Base-by-base conservation (phyloP, 2,888 invertebrate species). In the Agriopis marginaria region DNA sequence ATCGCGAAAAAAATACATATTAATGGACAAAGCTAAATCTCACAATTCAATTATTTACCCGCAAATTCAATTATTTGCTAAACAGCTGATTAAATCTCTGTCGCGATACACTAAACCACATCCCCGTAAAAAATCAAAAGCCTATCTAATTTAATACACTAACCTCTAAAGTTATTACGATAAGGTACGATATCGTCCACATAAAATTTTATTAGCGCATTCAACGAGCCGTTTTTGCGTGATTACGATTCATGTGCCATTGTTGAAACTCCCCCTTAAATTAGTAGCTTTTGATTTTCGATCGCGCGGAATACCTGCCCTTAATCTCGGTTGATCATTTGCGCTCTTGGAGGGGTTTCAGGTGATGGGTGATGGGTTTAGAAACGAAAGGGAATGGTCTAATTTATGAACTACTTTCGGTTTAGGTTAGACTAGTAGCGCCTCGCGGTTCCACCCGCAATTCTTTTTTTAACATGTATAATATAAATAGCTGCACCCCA, bases 261-360 rank as follows among this genome's bases (percentile, higher is more conserved):
- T 77, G 79, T 80, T 73, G 74, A 69, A 61, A 71, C 69, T 75
- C 77, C 83, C 81, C 74, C 73, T 76, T 73, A 79, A 81, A 82
- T 83, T 82, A 86, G 81, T 80, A 79, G 78, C 84, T 82, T 87
- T 92, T 90, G 87, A 86, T 82, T 83, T 82, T 82, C 89, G 82
- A 86, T 84, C 85, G 88, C 87, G 90, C 90, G 89, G 81, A 85
- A 87, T 84, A 87, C 85, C 85, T 50, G 65, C 79, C 76, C 82
- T 84, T 91, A 90, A 91, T 90, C 89, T 87, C 84, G 77, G 86
- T 83, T 89, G 89, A 89, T 90, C 88, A 88, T 89, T 90, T 89
- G 77, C 79, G 78, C 61, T 50, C 23, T 62, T 55, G 44, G 44
- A 54, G 53, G 75, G 79, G 68, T 63, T 69, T 75, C 42, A n/a